Evolutionary conservation across 2,113 vertebrate genomes (phyloP).

Genomic region (Heterotilapia buettikoferi): DNA sequence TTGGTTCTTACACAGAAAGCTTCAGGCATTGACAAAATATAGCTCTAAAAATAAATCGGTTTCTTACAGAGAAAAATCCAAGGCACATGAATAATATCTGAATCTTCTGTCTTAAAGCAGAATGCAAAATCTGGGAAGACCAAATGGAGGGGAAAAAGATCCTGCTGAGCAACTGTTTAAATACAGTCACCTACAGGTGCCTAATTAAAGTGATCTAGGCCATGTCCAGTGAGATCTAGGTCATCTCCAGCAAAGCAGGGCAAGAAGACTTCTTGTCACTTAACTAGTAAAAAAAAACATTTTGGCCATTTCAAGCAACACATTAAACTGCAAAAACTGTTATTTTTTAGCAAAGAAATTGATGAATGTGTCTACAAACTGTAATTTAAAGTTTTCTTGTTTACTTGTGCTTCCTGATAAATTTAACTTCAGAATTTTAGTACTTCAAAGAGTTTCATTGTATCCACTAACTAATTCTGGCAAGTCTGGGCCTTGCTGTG

Average conservation of each 20-base stretch:
- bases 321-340: neutral
- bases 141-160: neutral
- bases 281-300: neutral
- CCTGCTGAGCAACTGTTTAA: neutral
- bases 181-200: neutral
- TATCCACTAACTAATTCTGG: neutral
- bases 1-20: neutral
- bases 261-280: neutral
- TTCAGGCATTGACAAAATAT: neutral
- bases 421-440: neutral
- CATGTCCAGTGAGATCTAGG: slow-evolving; percentile 17
- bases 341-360: neutral
- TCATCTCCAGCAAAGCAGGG: neutral
- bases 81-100: neutral
- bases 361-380: neutral
- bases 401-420: neutral
- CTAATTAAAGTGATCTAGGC: slow-evolving; percentile 10
- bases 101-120: neutral
- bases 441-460: neutral
- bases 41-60: neutral
- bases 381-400: neutral
- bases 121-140: neutral
- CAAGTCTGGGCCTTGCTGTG: neutral
- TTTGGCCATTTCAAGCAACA: neutral
- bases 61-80: neutral